Evolutionary conservation across 2,113 vertebrate species (phyloP), one percentile per base, ranked within the genome.

Genomic region (Coracopsis vasa): DNA sequence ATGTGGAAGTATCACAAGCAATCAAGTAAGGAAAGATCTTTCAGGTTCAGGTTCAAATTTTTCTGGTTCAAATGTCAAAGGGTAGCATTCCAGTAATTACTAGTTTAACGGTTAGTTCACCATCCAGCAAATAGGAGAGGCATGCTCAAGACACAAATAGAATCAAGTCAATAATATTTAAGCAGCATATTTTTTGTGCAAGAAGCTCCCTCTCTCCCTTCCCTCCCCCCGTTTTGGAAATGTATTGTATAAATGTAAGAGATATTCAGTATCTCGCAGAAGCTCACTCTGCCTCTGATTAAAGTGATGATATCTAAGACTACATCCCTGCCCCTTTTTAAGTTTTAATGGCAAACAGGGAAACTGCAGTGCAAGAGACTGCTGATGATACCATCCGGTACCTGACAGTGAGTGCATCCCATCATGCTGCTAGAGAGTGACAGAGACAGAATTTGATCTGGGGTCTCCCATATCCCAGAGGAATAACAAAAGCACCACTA

Each of bases 381-480:
- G 18, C 7, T 1, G 2, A 41, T 56, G 64, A 28, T 10, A 50
- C 3, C 10, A 78, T n/a, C 9, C 2, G 1, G 25, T 51, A 41
- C 16, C 50, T 50, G 45, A 41, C 3, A 21, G 39, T 23, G 17
- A 39, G 15, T 15, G 4, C 12, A 27, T 71, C 13, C 9, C 70
- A 42, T 45, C 41, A 7, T 28, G 28, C n/a, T 37, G 15, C 44
- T 35, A 16, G 10, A 44, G 31, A 28, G 37, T 37, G 27, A 50
- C 33, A 78, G 42, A 85, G 13, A 82, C 5, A 75, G 5, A 28
- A 37, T 83, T 88, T 62, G 10, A 48, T 58, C 27, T 73, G 47
- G 16, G 12, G 11, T 70, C 11, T 69, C 33, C 66, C 19, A 61
- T 12, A 56, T 69, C 13, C 8, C 58, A 53, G 27, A 77, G 33